These are phyloP conservation scores for Malacoctenus gilli DNA, from an alignment of 2,797 vertebrate species.

Conservation along the genomic window DNA sequence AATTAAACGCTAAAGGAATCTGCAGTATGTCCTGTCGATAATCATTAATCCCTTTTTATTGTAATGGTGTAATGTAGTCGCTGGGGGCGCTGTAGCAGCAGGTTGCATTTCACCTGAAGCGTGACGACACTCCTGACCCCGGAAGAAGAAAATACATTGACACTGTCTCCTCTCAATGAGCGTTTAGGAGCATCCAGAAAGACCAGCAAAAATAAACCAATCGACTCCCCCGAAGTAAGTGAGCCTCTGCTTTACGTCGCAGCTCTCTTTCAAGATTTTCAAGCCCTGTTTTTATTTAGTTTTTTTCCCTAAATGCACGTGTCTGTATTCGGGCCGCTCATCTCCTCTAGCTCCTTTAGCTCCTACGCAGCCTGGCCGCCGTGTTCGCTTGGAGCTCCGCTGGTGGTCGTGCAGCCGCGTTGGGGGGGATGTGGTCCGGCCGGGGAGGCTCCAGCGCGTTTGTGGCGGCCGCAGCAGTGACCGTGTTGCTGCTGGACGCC, in stretches of 20 bases:
- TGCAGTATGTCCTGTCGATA: too few species aligned
- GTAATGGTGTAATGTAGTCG: too few species aligned
- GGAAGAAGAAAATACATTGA: conserved; percentile 24
- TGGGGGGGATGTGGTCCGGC: conserved; percentile 55
- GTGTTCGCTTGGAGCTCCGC: too few species aligned
- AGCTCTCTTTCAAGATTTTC: too few species aligned
- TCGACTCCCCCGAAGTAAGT: conserved; percentile 13
- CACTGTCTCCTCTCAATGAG: neutral
- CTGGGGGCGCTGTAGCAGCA: conserved; percentile 21
- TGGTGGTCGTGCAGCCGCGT: conserved; percentile 3
- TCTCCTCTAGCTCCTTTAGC: too few species aligned
- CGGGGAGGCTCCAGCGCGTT: conserved; percentile 8
- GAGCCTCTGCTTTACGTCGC: too few species aligned
- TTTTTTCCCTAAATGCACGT: too few species aligned
- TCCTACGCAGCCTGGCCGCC: too few species aligned
- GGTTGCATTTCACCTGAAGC: neutral
- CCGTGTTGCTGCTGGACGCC: conserved; percentile 57
- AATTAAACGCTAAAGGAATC: too few species aligned
- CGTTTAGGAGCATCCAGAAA: conserved; percentile 3
- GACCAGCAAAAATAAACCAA: neutral
- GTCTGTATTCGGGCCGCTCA: too few species aligned
- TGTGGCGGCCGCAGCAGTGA: conserved; percentile 15
- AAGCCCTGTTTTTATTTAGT: too few species aligned
- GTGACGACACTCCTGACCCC: conserved; percentile 54
- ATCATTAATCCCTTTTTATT: too few species aligned